Evolutionary conservation across 2,888 invertebrate genomes (phyloP).

Genomic region (Thera britannica): DNA sequence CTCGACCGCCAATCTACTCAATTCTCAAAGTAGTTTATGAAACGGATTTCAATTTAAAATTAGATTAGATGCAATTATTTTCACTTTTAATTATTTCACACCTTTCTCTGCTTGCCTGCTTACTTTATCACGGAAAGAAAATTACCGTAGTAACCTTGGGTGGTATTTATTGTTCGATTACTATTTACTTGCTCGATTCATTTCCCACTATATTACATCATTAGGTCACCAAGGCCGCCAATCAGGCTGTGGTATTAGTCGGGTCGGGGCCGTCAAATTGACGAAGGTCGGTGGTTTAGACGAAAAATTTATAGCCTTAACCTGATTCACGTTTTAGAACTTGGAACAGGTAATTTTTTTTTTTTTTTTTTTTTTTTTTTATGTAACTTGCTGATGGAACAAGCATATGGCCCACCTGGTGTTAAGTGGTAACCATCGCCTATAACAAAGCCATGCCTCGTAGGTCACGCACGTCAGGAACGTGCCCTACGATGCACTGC

Average conservation of each 20-base stretch:
- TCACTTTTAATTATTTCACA: background rate
- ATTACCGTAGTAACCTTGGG: conserved; percentile 49
- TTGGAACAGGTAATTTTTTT: conserved; percentile 3
- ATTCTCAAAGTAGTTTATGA: background rate
- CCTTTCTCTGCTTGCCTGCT: background rate
- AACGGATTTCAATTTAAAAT: conserved; percentile 9
- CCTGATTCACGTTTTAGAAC: conserved; percentile 12
- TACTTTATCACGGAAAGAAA: conserved; percentile 43
- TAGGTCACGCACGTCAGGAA: too few species aligned
- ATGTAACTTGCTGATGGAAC: too few species aligned
- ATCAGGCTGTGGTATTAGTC: conserved; percentile 34
- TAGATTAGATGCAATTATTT: background rate
- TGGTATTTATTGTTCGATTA: conserved; percentile 50
- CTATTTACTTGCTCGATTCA: conserved; percentile 46
- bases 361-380: too few species aligned
- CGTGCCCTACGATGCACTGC: too few species aligned
- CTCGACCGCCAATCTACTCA: conserved; percentile 4
- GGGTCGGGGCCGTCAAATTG: conserved; percentile 16
- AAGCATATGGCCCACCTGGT: too few species aligned
- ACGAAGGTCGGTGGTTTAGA: conserved; percentile 10
- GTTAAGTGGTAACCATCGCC: too few species aligned
- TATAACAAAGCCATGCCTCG: too few species aligned
- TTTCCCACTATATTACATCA: conserved; percentile 43
- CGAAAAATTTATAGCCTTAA: conserved; percentile 14
- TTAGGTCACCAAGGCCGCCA: conserved; percentile 36